phyloP scores from a whole-genome alignment of 2,797 vertebrate species.

The Paedocypris micromegethes region DNA sequence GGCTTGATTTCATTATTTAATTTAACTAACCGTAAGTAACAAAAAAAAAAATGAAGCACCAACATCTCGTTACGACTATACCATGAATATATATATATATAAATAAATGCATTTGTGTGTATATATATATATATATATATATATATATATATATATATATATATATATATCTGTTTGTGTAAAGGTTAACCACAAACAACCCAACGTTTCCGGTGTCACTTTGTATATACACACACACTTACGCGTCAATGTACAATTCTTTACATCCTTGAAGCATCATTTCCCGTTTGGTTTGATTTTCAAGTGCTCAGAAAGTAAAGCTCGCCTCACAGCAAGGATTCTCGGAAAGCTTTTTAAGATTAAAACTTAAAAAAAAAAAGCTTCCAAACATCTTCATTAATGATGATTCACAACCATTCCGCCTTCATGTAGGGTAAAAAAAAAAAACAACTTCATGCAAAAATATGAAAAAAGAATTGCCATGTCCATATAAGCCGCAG shows the following conservation, averaged over 20 bases:
- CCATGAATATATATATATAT: slow-evolving; percentile 58
- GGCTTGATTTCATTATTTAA: slow-evolving; percentile 36
- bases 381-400: no score
- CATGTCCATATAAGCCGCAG: slow-evolving; percentile 31
- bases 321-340: slow-evolving; percentile 12
- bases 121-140: slow-evolving; percentile 40
- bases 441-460: no score
- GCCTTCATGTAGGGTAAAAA: no score
- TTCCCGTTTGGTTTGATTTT: slow-evolving; percentile 30
- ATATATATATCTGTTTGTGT: slow-evolving; percentile 33
- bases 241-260: slow-evolving; percentile 31
- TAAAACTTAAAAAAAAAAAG: neutral
- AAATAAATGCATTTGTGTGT: slow-evolving; percentile 44
- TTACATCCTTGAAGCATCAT: slow-evolving; percentile 30
- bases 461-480: neutral
- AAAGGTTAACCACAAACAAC: slow-evolving; percentile 35
- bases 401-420: no score
- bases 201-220: slow-evolving; percentile 43
- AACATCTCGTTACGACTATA: slow-evolving; percentile 40
- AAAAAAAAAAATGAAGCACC: slow-evolving; percentile 44
- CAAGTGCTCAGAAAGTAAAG: slow-evolving; percentile 38
- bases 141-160: slow-evolving; percentile 54
- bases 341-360: slow-evolving; percentile 12
- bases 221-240: slow-evolving; percentile 40
- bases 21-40: slow-evolving; percentile 30